Evolutionary conservation across 2,888 invertebrate genomes (phyloP).

Genomic region (Galerucella pusilla): DNA sequence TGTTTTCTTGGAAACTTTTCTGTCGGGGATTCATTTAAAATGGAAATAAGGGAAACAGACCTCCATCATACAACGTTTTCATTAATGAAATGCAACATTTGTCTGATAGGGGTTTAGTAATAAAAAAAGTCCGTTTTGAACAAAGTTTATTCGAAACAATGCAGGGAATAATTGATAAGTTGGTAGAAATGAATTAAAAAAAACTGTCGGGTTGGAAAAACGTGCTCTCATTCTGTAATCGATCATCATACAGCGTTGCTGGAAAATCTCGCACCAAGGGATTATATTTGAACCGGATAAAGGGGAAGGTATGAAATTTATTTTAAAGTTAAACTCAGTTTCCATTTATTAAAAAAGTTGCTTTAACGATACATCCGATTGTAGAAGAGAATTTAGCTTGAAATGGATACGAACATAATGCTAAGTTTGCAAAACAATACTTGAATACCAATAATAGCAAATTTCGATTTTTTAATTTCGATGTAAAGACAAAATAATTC

Average conservation of each 20-base stretch:
- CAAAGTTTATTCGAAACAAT: background rate
- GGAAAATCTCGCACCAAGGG: no score
- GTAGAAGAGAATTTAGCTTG: no score
- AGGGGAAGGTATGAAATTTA: no score
- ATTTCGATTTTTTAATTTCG: no score
- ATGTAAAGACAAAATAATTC: no score
- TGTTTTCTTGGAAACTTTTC: slow-evolving; percentile 22
- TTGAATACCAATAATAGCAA: no score
- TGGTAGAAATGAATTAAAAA: background rate
- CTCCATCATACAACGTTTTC: slow-evolving; percentile 15
- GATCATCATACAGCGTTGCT: background rate
- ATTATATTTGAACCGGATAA: no score
- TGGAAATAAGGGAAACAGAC: slow-evolving; percentile 15
- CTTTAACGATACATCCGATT: no score
- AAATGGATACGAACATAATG: no score
- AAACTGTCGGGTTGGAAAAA: background rate
- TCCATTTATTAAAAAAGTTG: no score
- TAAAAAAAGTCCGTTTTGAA: background rate
- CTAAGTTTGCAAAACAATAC: no score
- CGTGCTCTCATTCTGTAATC: background rate
- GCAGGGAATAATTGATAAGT: background rate
- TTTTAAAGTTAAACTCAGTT: no score
- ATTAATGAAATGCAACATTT: slow-evolving; percentile 16
- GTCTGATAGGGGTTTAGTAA: background rate
- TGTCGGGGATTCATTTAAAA: slow-evolving; percentile 19